A percentile compares a stretch with the other conserved stretches of the same genome.
These are phyloP conservation scores for Palythoa heliodiscus DNA, from an alignment of 92 coral and sea anemone genomes.

Conservation along the genomic window DNA sequence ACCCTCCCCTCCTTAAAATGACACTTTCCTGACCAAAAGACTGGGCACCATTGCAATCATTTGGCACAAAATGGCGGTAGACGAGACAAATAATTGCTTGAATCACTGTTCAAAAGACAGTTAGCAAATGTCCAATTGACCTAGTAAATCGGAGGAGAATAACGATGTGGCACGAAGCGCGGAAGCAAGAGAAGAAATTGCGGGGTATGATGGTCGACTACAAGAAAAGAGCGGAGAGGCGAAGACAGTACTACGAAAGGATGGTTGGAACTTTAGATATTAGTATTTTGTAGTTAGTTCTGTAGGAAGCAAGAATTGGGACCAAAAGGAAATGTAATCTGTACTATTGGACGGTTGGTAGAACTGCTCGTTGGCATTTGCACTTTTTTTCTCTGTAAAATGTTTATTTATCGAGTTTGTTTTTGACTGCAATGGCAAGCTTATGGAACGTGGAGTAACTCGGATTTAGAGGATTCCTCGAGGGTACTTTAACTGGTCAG, in stretches of 20 bases:
- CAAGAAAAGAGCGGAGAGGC: constrained; percentile 90
- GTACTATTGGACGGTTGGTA: constrained; percentile 13
- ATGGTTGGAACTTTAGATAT: constrained; percentile 71
- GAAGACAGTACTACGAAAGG: constrained; percentile 91
- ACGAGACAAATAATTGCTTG: neutral
- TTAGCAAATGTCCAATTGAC: neutral
- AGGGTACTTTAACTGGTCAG: no score
- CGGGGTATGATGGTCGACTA: constrained; percentile 98
- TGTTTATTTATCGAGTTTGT: neutral
- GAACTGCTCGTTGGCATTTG: neutral
- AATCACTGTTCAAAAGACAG: neutral
- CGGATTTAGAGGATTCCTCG: neutral
- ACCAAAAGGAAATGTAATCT: neutral
- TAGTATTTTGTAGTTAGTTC: constrained; percentile 42
- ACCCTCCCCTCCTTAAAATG: constrained; percentile 12
- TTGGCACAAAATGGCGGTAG: constrained; percentile 27
- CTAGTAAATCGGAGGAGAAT: neutral
- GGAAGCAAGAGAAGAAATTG: constrained; percentile 88
- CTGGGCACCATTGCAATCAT: neutral
- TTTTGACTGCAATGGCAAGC: neutral
- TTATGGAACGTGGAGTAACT: no score
- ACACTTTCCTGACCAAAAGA: neutral
- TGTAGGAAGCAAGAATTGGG: constrained; percentile 40
- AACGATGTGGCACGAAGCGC: constrained; percentile 99
- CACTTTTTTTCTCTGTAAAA: neutral